These are phyloP conservation scores for Mesoligia furuncula DNA, from an alignment of 2,888 invertebrate species.

Conservation along the genomic window DNA sequence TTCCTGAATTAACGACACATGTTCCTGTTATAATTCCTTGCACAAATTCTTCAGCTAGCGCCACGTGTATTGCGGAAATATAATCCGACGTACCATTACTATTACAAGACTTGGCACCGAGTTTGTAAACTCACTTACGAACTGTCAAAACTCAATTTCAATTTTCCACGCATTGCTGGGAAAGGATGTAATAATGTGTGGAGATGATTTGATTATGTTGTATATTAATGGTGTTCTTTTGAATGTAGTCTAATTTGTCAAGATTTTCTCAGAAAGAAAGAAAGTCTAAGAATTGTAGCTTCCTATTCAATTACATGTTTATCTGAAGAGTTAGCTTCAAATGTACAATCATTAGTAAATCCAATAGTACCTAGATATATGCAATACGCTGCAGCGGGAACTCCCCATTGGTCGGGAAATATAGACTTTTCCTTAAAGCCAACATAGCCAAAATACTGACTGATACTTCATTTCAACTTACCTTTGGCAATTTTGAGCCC, in stretches of 20 bases:
- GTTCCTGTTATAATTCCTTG: conserved; percentile 31
- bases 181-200: conserved; percentile 35
- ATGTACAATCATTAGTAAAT: not conserved
- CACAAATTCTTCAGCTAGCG: conserved; percentile 25
- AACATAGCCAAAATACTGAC: not conserved
- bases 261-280: not conserved
- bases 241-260: not conserved
- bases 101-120: conserved; percentile 56
- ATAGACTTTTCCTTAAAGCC: not conserved
- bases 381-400: not conserved
- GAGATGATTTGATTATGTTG: conserved; percentile 29
- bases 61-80: conserved; percentile 51
- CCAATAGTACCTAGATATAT: not conserved
- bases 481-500: not conserved
- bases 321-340: not conserved
- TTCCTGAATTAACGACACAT: conserved; percentile 30
- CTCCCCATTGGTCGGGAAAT: no score
- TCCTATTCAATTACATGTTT: not conserved
- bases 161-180: conserved; percentile 13
- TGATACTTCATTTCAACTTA: not conserved
- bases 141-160: conserved; percentile 58
- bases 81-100: conserved; percentile 37
- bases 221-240: not conserved
- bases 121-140: conserved; percentile 60
- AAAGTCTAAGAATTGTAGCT: not conserved